phyloP scores from a whole-genome alignment of 2,797 vertebrate genomes.

The Sebastes cheni region DNA sequence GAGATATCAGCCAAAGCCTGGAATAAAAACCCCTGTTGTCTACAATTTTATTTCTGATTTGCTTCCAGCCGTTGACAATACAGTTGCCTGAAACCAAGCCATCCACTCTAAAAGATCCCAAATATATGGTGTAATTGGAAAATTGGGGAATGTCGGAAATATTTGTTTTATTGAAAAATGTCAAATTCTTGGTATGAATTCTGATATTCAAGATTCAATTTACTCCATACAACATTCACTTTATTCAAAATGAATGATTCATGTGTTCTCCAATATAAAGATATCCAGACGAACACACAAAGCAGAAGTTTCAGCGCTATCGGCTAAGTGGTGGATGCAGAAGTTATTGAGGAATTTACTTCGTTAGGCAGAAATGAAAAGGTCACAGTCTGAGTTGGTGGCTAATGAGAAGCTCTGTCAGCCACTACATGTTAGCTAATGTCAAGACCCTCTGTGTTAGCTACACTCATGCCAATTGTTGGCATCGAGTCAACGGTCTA shows the following conservation, averaged over 20 bases:
- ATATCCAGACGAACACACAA: slow-evolving; percentile 13
- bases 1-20: background rate
- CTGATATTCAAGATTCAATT: background rate
- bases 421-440: slow-evolving; percentile 18
- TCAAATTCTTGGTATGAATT: background rate
- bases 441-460: slow-evolving; percentile 37
- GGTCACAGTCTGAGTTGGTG: slow-evolving; percentile 53
- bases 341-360: slow-evolving; percentile 32
- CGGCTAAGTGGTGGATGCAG: slow-evolving; percentile 1
- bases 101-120: background rate
- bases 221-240: background rate
- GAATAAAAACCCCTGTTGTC: background rate
- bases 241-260: slow-evolving; percentile 13
- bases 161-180: background rate
- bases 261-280: background rate
- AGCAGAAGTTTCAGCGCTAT: slow-evolving; percentile 3
- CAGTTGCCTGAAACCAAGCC: background rate
- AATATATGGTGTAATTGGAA: background rate
- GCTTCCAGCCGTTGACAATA: background rate
- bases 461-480: slow-evolving; percentile 12
- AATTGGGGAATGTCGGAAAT: background rate
- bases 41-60: background rate
- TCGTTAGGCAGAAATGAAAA: slow-evolving; percentile 60
- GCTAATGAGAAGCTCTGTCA: slow-evolving; percentile 62
- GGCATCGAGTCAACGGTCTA: background rate